phyloP scores from a whole-genome alignment of 2,888 invertebrate genomes.

The Drosophila gaucha region DNA sequence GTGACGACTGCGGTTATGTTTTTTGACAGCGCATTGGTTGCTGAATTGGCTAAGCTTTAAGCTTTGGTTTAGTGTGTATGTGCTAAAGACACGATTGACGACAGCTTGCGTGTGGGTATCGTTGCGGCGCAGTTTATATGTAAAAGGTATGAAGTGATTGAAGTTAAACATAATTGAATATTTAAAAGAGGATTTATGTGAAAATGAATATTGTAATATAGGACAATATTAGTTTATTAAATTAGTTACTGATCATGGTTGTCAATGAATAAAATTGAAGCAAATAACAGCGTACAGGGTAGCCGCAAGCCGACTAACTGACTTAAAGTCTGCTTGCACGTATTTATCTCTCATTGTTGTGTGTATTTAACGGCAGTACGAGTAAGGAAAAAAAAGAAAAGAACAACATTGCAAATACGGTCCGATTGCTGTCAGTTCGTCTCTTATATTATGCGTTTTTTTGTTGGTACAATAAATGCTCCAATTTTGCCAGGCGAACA shows the following conservation, averaged over 20 bases:
- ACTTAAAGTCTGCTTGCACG: no score
- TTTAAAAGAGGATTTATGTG: no score
- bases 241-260: background rate
- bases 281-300: background rate
- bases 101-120: constrained; percentile 4
- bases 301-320: constrained; percentile 3
- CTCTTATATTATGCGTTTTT: constrained; percentile 68
- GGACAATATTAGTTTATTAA: no score
- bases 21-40: constrained; percentile 41
- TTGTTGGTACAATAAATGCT: constrained; percentile 85
- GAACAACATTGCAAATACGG: constrained; percentile 27
- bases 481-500: constrained; percentile 85
- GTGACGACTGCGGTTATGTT: background rate
- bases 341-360: constrained; percentile 7
- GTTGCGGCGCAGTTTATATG: constrained; percentile 3
- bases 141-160: background rate
- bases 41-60: constrained; percentile 53
- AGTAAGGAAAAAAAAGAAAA: constrained; percentile 19
- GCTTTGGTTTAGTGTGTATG: constrained; percentile 4
- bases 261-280: background rate
- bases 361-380: constrained; percentile 10
- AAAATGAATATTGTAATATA: no score
- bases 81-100: constrained; percentile 7
- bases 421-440: constrained; percentile 37
- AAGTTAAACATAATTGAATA: background rate